A percentile compares a stretch with the other conserved stretches of the same genome.
phyloP scores from a whole-genome alignment of 1,140 invertebrate species.

The Vollenhovia emeryi region DNA sequence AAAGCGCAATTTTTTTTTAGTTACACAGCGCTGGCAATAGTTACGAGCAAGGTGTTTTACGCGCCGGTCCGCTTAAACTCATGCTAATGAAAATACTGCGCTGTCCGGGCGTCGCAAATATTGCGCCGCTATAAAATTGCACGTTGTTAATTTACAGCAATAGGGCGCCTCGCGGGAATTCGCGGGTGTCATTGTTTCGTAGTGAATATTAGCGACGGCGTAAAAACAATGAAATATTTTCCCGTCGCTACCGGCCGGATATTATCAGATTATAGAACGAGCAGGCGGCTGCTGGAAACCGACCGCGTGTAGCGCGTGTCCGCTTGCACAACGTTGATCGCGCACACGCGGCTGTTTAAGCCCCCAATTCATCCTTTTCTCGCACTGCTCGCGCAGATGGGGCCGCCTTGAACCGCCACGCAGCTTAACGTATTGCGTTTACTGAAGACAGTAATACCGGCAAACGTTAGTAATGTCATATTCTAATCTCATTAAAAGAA shows the following conservation, averaged over 20 bases:
- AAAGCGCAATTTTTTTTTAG: not conserved
- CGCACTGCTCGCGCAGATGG: slow-evolving; percentile 24
- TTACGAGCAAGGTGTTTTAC: slow-evolving; percentile 36
- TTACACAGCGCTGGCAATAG: slow-evolving; percentile 2
- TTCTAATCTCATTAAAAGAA: not conserved
- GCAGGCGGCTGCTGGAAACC: slow-evolving; percentile 19
- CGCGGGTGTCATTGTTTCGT: slow-evolving; percentile 56
- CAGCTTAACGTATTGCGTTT: slow-evolving; percentile 6
- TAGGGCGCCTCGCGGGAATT: slow-evolving; percentile 51
- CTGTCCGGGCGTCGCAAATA: slow-evolving; percentile 48
- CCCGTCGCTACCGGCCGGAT: slow-evolving; percentile 58
- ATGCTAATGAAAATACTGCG: slow-evolving; percentile 49
- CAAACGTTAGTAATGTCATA: not conserved
- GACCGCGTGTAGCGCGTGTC: slow-evolving; percentile 49
- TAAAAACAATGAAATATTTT: slow-evolving; percentile 64
- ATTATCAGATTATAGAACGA: slow-evolving; percentile 69
- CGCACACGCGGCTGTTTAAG: slow-evolving; percentile 2
- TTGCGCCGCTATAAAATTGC: slow-evolving; percentile 53
- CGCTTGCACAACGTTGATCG: slow-evolving; percentile 67
- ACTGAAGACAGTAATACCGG: not conserved
- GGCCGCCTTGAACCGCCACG: slow-evolving; percentile 1
- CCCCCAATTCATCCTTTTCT: slow-evolving; percentile 46
- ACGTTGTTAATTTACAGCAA: slow-evolving; percentile 66
- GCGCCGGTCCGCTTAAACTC: slow-evolving; percentile 37
- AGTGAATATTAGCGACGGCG: slow-evolving; percentile 56